These are phyloP conservation scores for Acanthoscelides obtectus DNA, from an alignment of 2,888 invertebrate species.

Conservation along the genomic window DNA sequence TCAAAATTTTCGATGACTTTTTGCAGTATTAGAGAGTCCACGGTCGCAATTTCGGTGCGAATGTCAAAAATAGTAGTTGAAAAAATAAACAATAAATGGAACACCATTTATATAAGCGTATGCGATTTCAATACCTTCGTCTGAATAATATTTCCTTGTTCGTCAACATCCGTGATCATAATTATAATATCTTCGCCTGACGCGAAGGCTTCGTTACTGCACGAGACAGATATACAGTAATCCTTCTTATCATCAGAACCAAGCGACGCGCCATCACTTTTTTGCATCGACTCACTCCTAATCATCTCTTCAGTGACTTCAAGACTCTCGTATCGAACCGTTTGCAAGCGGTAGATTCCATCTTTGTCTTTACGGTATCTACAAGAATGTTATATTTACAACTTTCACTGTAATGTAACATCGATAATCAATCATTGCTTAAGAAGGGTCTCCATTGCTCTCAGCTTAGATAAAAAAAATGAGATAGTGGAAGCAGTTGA, in stretches of 20 bases:
- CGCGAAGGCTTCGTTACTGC: not conserved
- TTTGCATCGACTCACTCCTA: conserved; percentile 27
- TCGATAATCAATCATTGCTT: too few species aligned
- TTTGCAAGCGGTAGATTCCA: conserved; percentile 80
- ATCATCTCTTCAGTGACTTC: conserved; percentile 70
- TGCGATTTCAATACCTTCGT: conserved; percentile 56
- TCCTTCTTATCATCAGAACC: conserved; percentile 15
- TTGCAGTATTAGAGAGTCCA: too few species aligned
- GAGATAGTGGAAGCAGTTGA: too few species aligned
- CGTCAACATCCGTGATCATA: conserved; percentile 62
- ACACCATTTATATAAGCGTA: too few species aligned
- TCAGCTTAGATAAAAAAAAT: too few species aligned
- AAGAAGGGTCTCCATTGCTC: too few species aligned
- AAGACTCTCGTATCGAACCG: conserved; percentile 81
- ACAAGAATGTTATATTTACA: conserved; percentile 29
- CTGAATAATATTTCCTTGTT: conserved; percentile 60
- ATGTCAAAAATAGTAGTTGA: too few species aligned
- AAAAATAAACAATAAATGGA: too few species aligned
- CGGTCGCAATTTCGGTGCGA: too few species aligned
- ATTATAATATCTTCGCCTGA: conserved; percentile 49
- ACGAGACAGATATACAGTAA: conserved; percentile 9
- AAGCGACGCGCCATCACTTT: conserved; percentile 9
- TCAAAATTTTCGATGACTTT: too few species aligned
- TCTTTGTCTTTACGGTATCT: conserved; percentile 76
- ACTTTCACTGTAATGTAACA: too few species aligned